Conservation (phyloP, 2,113 vertebrate species). For the Pelvicachromis taeniatus region DNA sequence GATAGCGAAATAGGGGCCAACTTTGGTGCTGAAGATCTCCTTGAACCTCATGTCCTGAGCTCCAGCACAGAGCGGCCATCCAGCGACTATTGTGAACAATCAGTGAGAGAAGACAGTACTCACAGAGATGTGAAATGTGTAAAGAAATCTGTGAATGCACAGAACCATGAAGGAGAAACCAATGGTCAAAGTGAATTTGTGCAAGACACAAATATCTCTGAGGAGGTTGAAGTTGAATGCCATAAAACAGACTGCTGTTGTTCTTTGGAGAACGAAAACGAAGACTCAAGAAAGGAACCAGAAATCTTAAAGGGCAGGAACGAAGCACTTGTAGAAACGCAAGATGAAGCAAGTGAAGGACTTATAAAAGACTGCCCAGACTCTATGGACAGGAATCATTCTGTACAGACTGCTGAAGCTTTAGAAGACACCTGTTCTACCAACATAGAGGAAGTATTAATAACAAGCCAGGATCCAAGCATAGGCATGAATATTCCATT, state of each 20-base stretch:
- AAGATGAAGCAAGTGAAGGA: neutral
- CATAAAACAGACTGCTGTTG: neutral
- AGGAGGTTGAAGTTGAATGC: neutral
- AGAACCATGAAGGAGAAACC: neutral
- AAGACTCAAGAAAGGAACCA: neutral
- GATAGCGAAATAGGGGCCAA: neutral
- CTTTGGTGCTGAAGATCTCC: neutral
- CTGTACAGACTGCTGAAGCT: neutral
- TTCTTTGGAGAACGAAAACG: neutral
- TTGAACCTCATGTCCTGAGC: neutral
- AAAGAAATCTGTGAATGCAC: neutral
- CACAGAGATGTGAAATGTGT: neutral
- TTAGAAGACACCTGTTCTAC: neutral
- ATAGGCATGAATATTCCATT: constrained; percentile 2
- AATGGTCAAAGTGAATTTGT: neutral
- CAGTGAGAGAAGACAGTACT: neutral
- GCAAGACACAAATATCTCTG: neutral
- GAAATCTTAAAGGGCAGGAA: neutral
- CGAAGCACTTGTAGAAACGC: neutral
- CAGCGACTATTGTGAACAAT: neutral
- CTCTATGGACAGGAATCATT: neutral
- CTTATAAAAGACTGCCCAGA: neutral
- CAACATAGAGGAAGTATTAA: neutral
- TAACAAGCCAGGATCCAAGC: neutral
- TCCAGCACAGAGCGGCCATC: neutral